Evolutionary conservation across 2,888 invertebrate genomes (phyloP).

Genomic region (Aplocera efformata): DNA sequence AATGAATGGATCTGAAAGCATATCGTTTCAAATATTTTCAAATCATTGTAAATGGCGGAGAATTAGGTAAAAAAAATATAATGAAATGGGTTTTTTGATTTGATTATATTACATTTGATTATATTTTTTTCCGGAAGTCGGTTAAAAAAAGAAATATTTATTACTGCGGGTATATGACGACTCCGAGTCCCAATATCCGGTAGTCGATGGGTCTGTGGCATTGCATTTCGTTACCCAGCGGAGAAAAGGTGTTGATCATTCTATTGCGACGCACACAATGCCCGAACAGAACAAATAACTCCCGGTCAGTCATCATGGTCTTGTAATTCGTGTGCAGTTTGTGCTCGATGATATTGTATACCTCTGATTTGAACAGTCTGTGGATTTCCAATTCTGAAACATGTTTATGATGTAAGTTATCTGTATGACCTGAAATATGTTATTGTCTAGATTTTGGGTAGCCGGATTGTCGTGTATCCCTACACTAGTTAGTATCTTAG

Average conservation of each 20-base stretch:
- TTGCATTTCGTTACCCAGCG: constrained; percentile 69
- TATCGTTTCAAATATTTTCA: too few relatives aligned
- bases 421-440: too few relatives aligned
- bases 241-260: constrained; percentile 71
- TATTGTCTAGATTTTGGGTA: too few relatives aligned
- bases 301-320: constrained; percentile 25
- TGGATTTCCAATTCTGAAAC: constrained; percentile 77
- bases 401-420: not conserved
- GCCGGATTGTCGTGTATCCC: too few relatives aligned
- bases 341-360: constrained; percentile 72
- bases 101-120: too few relatives aligned
- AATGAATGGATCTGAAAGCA: too few relatives aligned
- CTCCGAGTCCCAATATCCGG: constrained; percentile 70
- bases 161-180: constrained; percentile 42
- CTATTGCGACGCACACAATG: constrained; percentile 54
- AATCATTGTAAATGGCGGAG: too few relatives aligned
- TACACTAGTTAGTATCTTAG: too few relatives aligned
- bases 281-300: constrained; percentile 55
- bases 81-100: too few relatives aligned
- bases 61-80: too few relatives aligned
- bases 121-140: too few relatives aligned
- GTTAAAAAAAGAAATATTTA: not conserved
- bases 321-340: constrained; percentile 27
- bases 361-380: constrained; percentile 73
- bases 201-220: constrained; percentile 65